Base-by-base conservation (phyloP, 1,140 invertebrate genomes). In the Penaeus japonicus region DNA sequence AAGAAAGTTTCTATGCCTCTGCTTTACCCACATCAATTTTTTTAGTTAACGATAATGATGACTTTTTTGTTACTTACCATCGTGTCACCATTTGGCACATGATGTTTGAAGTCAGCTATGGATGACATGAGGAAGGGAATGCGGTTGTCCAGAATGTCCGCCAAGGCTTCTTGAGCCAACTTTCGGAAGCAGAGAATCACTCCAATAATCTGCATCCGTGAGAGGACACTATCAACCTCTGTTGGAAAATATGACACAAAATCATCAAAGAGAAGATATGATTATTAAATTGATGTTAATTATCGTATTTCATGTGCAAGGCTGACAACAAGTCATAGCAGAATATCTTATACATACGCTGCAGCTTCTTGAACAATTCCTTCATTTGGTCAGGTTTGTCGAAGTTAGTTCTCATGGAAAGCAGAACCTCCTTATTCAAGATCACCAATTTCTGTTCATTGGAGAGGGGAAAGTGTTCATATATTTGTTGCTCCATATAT, bases 361-460 rank as follows among this genome's bases (percentile, higher is more conserved):
- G 96, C 39, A 99, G 92, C 91, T 96, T 96, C 92, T 97, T 98
- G 90, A 97, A 97, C 85, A 99, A 96, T 91, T 99, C 98, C 92
- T 97, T 98, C 98, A 99, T 99, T n/a, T 97, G 95, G 91, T 99
- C 98, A 24, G 96, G 96, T 92, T 98, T 98, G 92, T 99, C 98
- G 92, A 99, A 99, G 92, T 98, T 99, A 1, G 98, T 98, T 91
- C 99, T 94, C 55, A 99, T 93, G 73, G 96, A 95, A 84, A 97
- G 94, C 2, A 99, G 93, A 12, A 98, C 95, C 82, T 99, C 98
- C 92, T 98, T 98, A 92, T 99, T 99, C 88, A 95, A 94, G 5
- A 96, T 94, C 0, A 99, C 98, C 73, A 99, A 92, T 93, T 98
- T 98, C 93, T 95, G 88, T 47, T 47, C 39, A 47, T 4, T 12